Conservation (phyloP, 2,797 vertebrate species). For the Sylvia borin region DNA sequence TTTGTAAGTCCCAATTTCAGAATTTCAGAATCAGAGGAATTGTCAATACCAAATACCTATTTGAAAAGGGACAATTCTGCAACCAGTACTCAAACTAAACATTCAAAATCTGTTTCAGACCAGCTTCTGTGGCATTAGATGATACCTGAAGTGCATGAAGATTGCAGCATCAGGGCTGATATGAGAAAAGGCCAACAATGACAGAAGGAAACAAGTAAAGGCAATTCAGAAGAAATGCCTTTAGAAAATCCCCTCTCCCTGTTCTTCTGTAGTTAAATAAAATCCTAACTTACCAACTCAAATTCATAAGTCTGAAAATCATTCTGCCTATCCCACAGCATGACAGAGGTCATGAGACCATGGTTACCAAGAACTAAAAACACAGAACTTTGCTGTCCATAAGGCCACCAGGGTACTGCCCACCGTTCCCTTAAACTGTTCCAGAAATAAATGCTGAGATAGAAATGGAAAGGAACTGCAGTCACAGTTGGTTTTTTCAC, state of each 20-base stretch:
- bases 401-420: not conserved
- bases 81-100: not conserved
- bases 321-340: not conserved
- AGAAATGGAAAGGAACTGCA: not conserved
- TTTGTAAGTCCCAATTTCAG: not conserved
- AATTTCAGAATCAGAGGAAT: not conserved
- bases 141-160: not conserved
- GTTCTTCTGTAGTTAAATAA: not conserved
- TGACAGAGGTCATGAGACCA: not conserved
- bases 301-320: not conserved
- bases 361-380: not conserved
- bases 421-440: not conserved
- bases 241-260: not conserved
- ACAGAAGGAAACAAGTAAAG: not conserved
- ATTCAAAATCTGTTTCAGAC: not conserved
- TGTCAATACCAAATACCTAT: not conserved
- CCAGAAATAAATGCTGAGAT: not conserved
- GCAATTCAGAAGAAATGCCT: not conserved
- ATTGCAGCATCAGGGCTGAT: not conserved
- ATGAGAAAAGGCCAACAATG: not conserved
- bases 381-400: not conserved
- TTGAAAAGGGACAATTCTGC: not conserved
- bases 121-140: not conserved
- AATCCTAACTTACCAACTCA: not conserved
- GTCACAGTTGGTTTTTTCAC: not conserved